Conservation (phyloP, 2,113 vertebrate genomes). For the Ursus arctos region DNA sequence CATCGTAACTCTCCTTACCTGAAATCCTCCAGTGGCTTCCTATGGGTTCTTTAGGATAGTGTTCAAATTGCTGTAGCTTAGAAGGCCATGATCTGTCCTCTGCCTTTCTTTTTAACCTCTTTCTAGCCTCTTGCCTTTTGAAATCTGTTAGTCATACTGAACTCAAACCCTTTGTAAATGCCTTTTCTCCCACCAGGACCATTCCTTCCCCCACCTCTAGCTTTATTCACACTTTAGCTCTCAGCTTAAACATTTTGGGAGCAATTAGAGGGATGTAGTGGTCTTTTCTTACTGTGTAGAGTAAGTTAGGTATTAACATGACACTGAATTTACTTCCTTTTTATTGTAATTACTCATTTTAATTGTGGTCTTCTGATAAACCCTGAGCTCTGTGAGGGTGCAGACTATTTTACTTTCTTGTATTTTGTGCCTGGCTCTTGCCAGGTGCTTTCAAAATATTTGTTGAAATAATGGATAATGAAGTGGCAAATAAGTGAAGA, state of each 20-base stretch:
- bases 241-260: not conserved
- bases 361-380: not conserved
- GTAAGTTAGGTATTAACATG: not conserved
- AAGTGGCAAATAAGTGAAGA: not conserved
- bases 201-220: not conserved
- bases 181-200: not conserved
- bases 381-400: not conserved
- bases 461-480: constrained; percentile 13
- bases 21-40: not conserved
- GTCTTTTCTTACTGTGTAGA: not conserved
- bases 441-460: constrained; percentile 43
- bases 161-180: not conserved
- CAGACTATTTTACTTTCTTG: not conserved
- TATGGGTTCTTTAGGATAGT: not conserved
- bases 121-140: not conserved
- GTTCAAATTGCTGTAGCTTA: not conserved
- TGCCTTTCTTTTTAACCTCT: not conserved
- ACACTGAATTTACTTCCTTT: not conserved
- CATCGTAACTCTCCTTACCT: not conserved
- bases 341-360: constrained; percentile 21
- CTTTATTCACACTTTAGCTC: not conserved
- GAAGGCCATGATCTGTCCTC: not conserved
- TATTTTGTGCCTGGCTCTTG: constrained; percentile 7
- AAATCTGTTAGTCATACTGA: not conserved
- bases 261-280: not conserved